Evolutionary conservation across 2,797 vertebrate species (phyloP).

Genomic region (Columba guinea): DNA sequence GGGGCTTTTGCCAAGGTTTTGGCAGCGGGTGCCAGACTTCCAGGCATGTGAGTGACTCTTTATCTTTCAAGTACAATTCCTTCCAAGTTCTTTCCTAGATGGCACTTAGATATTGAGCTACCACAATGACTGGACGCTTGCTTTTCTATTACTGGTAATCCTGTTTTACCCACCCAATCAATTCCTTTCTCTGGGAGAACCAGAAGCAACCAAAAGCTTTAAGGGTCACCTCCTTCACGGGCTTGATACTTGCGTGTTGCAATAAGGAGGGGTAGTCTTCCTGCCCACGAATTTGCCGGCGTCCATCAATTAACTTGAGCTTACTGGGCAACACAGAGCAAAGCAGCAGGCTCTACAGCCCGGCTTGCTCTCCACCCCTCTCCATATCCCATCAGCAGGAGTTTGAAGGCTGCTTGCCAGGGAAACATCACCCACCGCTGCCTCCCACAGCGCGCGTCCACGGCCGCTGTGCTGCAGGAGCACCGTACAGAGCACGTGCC

Average conservation of each 20-base stretch:
- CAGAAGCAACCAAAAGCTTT: not conserved
- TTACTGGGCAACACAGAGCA: not conserved
- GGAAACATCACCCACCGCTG: not conserved
- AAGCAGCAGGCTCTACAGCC: not conserved
- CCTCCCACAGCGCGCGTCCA: not conserved
- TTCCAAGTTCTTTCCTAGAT: not conserved
- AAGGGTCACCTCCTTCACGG: not conserved
- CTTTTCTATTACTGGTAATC: not conserved
- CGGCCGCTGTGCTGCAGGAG: not conserved
- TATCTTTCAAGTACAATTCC: not conserved
- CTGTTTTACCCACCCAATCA: not conserved
- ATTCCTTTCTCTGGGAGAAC: not conserved
- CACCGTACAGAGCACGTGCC: not conserved
- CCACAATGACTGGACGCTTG: not conserved
- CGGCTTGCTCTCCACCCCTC: not conserved
- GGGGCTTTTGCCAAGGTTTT: not conserved
- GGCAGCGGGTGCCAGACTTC: not conserved
- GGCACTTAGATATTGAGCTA: not conserved
- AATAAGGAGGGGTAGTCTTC: not conserved
- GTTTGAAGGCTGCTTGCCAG: not conserved
- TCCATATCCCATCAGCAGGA: not conserved
- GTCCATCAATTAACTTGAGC: not conserved
- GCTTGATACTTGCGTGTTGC: not conserved
- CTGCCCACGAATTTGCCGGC: not conserved
- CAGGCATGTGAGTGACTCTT: fast-evolving